Conservation (phyloP, 1,140 invertebrate genomes). For the Lanistes nyassanus region DNA sequence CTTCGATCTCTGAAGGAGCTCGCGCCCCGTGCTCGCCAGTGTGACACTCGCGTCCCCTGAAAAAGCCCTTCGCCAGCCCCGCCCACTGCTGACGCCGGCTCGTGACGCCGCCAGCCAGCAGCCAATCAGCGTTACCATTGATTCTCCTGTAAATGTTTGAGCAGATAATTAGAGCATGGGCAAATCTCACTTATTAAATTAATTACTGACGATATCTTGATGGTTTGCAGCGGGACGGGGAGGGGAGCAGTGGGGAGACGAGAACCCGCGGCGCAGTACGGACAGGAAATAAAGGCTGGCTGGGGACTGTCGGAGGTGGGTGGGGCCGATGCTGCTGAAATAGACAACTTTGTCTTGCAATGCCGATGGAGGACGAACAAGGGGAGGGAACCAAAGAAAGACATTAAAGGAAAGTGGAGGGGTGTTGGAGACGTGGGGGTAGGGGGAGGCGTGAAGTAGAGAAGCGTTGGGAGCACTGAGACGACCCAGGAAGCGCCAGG, state of each 20-base stretch:
- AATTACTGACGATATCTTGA: conserved; percentile 27
- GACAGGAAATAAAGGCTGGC: background rate
- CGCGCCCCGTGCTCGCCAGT: background rate
- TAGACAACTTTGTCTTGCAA: no score
- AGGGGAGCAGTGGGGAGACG: no score
- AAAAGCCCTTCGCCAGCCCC: background rate
- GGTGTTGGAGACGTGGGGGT: background rate
- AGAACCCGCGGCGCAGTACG: background rate
- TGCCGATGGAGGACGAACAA: background rate
- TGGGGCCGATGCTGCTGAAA: no score
- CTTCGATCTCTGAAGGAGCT: background rate
- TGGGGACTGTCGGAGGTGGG: no score
- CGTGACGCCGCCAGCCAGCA: conserved; percentile 13
- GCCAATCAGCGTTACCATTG: conserved; percentile 28
- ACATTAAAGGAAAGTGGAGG: background rate
- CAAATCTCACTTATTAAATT: conserved; percentile 35
- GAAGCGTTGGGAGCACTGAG: background rate
- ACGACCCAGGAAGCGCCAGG: background rate
- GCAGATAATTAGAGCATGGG: conserved; percentile 29
- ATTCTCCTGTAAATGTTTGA: conserved; percentile 29
- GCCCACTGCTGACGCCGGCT: conserved; percentile 7
- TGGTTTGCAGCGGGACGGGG: background rate
- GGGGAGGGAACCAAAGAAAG: background rate
- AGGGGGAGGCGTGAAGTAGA: background rate
- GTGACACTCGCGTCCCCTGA: background rate